Evolutionary conservation across 1,140 invertebrate species (phyloP), one percentile per base, ranked within the genome.

Genomic region (Scaptodrosophila lebanonensis): DNA sequence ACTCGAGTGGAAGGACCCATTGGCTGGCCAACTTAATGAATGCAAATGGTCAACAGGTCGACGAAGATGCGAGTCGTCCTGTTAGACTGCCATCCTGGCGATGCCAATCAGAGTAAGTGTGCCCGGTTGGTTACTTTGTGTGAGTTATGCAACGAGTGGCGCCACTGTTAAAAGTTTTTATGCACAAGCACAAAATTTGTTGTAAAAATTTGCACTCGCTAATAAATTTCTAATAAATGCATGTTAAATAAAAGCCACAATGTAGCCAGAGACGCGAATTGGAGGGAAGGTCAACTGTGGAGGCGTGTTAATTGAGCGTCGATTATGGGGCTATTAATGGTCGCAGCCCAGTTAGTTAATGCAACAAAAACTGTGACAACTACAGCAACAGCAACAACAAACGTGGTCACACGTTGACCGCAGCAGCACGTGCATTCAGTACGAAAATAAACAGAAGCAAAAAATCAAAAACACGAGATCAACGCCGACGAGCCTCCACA

Each of bases 41-140:
- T 84, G 79, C 73, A 84, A 84, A 84, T 84, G 79, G 79, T 82
- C 79, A 84, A 84, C 82, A 84, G 82, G 82, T 84, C 40, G 9
- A 40, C 3, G 5, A 1, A 11, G 11, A 39, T 40, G 27, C 18
- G 9, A n/a, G 32, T 33, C 12, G 32, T 33, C 3, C 17, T 3
- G 51, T 40, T 45, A 42, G 49, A 22, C 40, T 64, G 62, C 62
- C 52, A 64, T 48, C 58, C 62, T 57, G 47, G 64, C 64, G 69
- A 73, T 73, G 75, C 64, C 73, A 79, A 79, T 79, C 73, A 79
- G 73, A 58, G 59, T 82, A 73, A 79, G 73, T 82, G 65, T 33
- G 45, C 47, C 35, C 36, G 35, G 40, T 25, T 47, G 44, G 35
- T 39, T 68, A 77, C 73, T 58, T 66, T 79, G 69, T 82, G 56